phyloP scores from a whole-genome alignment of 2,113 vertebrate species.

The Hoplias malabaricus region DNA sequence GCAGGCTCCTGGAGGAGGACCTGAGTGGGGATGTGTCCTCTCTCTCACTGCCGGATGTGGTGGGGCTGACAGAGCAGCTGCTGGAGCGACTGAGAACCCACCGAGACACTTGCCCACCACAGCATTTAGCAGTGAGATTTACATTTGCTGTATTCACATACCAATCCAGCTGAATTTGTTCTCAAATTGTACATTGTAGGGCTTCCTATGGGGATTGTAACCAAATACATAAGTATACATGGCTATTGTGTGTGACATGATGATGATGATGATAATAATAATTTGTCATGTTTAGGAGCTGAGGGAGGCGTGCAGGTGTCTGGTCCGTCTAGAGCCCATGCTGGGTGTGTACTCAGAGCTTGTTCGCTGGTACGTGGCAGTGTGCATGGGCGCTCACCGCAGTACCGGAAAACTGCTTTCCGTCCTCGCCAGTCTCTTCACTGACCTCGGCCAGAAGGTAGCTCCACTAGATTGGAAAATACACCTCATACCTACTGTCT shows the following conservation, averaged over 20 bases:
- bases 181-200: too few relatives aligned
- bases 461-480: background rate
- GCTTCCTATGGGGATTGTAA: too few relatives aligned
- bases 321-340: constrained; percentile 84
- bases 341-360: constrained; percentile 84
- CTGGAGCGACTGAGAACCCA: constrained; percentile 77
- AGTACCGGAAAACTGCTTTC: constrained; percentile 89
- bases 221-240: too few relatives aligned
- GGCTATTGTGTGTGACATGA: too few relatives aligned
- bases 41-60: constrained; percentile 77
- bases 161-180: too few relatives aligned
- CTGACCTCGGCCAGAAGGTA: constrained; percentile 92
- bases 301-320: constrained; percentile 75
- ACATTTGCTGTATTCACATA: background rate
- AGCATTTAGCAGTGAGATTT: constrained; percentile 78
- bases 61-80: constrained; percentile 72
- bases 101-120: constrained; percentile 71
- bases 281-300: constrained; percentile 72
- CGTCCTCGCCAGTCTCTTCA: constrained; percentile 86
- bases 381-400: constrained; percentile 85
- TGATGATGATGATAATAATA: too few relatives aligned
- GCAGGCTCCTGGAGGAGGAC: constrained; percentile 82
- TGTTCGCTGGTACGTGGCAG: constrained; percentile 83
- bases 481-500: background rate
- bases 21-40: constrained; percentile 79